Evolutionary conservation across 64 coral and sea anemone genomes (phyloP), one percentile per base, ranked within the genome.

Genomic region (Dendronephthya gigantea): DNA sequence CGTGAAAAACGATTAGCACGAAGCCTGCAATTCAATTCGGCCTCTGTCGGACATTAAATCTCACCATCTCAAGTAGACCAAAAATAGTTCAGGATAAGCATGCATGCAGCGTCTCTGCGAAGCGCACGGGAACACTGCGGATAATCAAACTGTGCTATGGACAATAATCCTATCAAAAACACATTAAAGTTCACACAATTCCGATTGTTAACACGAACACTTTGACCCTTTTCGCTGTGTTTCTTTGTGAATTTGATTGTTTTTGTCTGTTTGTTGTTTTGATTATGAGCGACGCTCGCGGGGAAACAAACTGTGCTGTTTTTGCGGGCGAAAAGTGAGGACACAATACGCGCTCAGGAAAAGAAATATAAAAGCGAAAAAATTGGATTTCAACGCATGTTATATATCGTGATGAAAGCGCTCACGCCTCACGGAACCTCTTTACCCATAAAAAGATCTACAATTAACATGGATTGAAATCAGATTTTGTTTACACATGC

Each of bases 111-210:
- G 72, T 29, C 14, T 33, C 15, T 12, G 72, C 13, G 15, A 29
- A 79, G 1, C 29, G 28, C 72, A 79, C 13, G 72, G 22, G 25
- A 34, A 11, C 41, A 11, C 41, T 4, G 7, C 19, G 30, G 72
- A 79, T 79, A 3, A 15, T 39, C 32, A 36, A 28, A 79, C 72
- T 79, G 72, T 17, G 72, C 19, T 16, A 39, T 34, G 32, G 72
- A 79, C 55, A 79, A 31, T 75, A 75, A 79, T 79, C 36, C 32
- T 16, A 79, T 79, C 72, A 39, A 79, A 79, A 79, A 79, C 72
- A 79, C 30, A 79, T 79, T 79, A 79, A 79, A 39, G 72, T 17
- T 15, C 72, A 39, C 36, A 62, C 29, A 5, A 35, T 79, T 39
- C 32, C 72, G 27, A 36, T 79, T 36, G 72, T 39, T 35, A 79